These are phyloP conservation scores for Drosophila atripex DNA, from an alignment of 2,888 invertebrate species.

Conservation along the genomic window DNA sequence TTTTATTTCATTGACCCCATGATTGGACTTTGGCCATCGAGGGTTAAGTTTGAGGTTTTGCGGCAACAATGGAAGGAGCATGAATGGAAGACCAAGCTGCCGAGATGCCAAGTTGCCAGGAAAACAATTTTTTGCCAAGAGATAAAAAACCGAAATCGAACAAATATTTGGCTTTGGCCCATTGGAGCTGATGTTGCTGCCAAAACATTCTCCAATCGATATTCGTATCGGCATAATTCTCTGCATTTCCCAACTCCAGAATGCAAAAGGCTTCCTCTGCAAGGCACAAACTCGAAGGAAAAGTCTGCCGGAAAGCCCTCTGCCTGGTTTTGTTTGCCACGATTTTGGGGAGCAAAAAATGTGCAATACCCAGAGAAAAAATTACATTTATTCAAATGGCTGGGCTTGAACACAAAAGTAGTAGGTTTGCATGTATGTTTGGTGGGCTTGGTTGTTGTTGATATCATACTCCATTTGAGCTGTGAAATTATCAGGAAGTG, in stretches of 20 bases:
- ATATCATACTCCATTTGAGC: slow-evolving; percentile 20
- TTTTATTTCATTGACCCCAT: slow-evolving; percentile 9
- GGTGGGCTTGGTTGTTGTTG: background rate
- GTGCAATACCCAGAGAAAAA: slow-evolving; percentile 25
- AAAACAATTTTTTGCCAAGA: slow-evolving; percentile 62
- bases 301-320: slow-evolving; percentile 9
- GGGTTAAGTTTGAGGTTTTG: slow-evolving; percentile 7
- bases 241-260: slow-evolving; percentile 35
- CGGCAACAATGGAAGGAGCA: slow-evolving; percentile 16
- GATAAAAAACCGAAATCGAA: slow-evolving; percentile 44
- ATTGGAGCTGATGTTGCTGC: slow-evolving; percentile 45
- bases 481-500: slow-evolving; percentile 39
- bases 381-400: slow-evolving; percentile 49
- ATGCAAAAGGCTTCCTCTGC: slow-evolving; percentile 1
- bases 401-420: slow-evolving; percentile 6
- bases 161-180: slow-evolving; percentile 63
- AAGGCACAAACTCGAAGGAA: slow-evolving; percentile 4
- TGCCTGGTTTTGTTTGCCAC: slow-evolving; percentile 26
- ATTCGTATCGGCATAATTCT: slow-evolving; percentile 56
- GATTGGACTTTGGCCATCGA: background rate
- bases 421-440: background rate
- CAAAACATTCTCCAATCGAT: slow-evolving; percentile 58
- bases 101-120: slow-evolving; percentile 55
- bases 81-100: slow-evolving; percentile 13
- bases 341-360: slow-evolving; percentile 14